Evolutionary conservation across 2,113 vertebrate genomes (phyloP), one percentile per base, ranked within the genome.

Genomic region (Mugil cephalus): DNA sequence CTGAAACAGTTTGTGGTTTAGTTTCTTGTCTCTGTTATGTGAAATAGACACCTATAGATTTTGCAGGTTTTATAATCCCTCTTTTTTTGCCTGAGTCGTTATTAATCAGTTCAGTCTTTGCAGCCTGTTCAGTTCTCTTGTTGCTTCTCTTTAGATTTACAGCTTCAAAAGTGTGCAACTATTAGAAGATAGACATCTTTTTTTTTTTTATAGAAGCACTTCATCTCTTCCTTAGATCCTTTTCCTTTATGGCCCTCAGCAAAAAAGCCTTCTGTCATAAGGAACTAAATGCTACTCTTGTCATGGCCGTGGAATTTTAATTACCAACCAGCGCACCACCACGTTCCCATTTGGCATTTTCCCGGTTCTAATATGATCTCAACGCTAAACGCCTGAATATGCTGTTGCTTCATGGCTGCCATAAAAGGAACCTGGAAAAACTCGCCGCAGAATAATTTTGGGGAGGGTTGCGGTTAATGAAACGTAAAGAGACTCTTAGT

Each of bases 221-320:
- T 54, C 24, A 51, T 76, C 84, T 74, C 79, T 43, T 51, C 30
- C 21, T 76, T 7, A 46, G 62, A 52, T 72, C 56, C 11, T 52
- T 73, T 68, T 79, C 36, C 68, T 83, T 47, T 73, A 43, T n/a
- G 43, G 42, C 48, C 39, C 66, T 85, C 47, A 68, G 66, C 67
- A 79, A 79, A 77, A 85, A 53, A 42, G 58, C 17, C 19, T 61
- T 78, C 69, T 82, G 84, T 87, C 80, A 85, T 72, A 80, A 79
- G 77, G 85, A 77, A 81, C 86, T 88, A 87, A 87, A 87, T 71
- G 74, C 80, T 77, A 72, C 77, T 68, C 80, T 84, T 68, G 75
- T 91, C 89, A 87, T 82, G 50, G 71, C 73, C 17, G 60, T 80
- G 91, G 91, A 91, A 92, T 92, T 90, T 92, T 86, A 91, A 93